These are phyloP conservation scores for Ictalurus furcatus DNA, from an alignment of 2,113 vertebrate species.

Conservation along the genomic window DNA sequence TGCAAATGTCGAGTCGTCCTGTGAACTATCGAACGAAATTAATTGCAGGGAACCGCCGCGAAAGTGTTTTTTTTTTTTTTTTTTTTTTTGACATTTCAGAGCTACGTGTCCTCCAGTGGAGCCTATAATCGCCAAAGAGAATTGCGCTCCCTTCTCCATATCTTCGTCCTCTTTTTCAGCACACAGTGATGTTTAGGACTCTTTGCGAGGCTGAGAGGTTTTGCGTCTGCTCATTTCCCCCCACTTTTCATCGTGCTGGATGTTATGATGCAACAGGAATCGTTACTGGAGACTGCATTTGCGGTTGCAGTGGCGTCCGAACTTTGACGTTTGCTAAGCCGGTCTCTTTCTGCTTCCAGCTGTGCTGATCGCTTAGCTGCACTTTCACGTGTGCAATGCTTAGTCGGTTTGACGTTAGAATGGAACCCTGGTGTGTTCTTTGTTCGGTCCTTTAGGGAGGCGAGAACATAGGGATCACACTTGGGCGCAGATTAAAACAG, in stretches of 20 bases:
- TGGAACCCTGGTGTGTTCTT: background rate
- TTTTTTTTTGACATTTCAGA: conserved; percentile 52
- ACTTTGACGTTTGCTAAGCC: background rate
- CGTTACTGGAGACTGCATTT: conserved; percentile 26
- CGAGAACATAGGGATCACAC: background rate
- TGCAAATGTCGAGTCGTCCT: conserved; percentile 41
- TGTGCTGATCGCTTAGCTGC: too few relatives aligned
- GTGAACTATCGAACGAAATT: conserved; percentile 35
- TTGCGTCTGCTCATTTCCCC: background rate
- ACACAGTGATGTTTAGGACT: conserved; percentile 17
- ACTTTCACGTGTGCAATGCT: background rate
- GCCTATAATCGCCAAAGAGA: conserved; percentile 43
- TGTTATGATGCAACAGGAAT: conserved; percentile 44
- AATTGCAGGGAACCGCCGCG: conserved; percentile 46
- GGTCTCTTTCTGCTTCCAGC: background rate
- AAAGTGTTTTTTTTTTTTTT: conserved; percentile 35
- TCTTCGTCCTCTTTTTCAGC: background rate
- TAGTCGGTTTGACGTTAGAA: background rate
- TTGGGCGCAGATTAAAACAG: background rate
- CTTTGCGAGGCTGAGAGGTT: background rate
- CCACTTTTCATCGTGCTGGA: background rate
- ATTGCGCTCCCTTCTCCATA: conserved; percentile 8
- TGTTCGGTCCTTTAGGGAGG: background rate
- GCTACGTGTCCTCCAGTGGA: conserved; percentile 23
- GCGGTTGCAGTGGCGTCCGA: background rate